Percentiles rank a stretch among this genome's conserved stretches.
These are phyloP conservation scores for Mesorhabditis spiculigera DNA, from an alignment of 2,888 invertebrate species.

Conservation along the genomic window DNA sequence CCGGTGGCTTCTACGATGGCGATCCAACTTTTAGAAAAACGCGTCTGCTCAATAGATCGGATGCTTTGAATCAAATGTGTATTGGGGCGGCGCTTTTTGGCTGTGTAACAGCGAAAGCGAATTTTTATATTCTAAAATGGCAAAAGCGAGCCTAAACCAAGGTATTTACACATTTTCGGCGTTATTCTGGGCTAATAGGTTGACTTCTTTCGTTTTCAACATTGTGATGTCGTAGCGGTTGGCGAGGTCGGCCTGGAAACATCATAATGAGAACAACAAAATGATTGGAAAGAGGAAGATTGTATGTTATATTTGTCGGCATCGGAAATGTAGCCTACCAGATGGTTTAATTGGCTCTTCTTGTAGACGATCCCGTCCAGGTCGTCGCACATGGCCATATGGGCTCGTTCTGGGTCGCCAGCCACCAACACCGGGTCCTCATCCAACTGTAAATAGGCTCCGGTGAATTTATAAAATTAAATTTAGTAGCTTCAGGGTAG, in stretches of 20 bases:
- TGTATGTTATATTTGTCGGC: no score
- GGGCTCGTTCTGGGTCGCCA: slow-evolving; percentile 57
- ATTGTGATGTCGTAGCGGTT: slow-evolving; percentile 3
- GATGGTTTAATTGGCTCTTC: slow-evolving; percentile 66
- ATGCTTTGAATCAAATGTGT: no score
- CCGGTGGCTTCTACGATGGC: no score
- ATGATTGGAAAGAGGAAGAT: no score
- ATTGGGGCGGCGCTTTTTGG: no score
- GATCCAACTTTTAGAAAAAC: no score
- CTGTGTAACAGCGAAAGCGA: no score
- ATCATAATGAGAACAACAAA: no score
- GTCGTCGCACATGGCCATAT: slow-evolving; percentile 49
- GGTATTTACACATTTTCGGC: no score
- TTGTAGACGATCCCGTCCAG: slow-evolving; percentile 56
- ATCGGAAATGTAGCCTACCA: slow-evolving; percentile 60
- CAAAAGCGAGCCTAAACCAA: no score
- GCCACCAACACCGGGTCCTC: slow-evolving; percentile 48
- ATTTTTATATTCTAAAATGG: no score
- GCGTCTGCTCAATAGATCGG: no score
- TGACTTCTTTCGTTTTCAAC: not conserved
- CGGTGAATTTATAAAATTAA: not conserved
- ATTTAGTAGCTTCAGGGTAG: slow-evolving; percentile 2
- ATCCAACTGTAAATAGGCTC: slow-evolving; percentile 24
- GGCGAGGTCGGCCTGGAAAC: not conserved
- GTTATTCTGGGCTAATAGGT: not conserved